A percentile compares a stretch with the other conserved stretches of the same genome.
These are phyloP conservation scores for Lacerta viridis DNA, from an alignment of 2,797 vertebrate species.

Conservation along the genomic window DNA sequence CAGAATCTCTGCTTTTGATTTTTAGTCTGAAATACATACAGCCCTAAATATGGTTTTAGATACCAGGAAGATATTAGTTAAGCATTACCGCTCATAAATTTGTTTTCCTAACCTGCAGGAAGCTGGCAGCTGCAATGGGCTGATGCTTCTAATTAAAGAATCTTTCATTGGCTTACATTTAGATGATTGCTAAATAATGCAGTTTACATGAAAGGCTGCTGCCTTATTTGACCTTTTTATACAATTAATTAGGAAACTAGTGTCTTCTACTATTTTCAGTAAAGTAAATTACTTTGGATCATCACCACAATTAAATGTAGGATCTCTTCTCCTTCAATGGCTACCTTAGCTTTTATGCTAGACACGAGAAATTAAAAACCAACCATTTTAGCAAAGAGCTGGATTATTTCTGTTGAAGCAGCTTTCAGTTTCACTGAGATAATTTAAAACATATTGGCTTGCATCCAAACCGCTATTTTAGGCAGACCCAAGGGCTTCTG, in stretches of 20 bases:
- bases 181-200: neutral
- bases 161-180: slow-evolving; percentile 35
- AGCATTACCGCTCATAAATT: neutral
- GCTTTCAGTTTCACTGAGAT: slow-evolving; percentile 38
- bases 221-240: neutral
- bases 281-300: slow-evolving; percentile 23
- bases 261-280: neutral
- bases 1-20: neutral
- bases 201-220: neutral
- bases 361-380: slow-evolving; percentile 38
- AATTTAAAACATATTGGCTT: slow-evolving; percentile 44
- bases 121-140: neutral
- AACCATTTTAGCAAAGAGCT: slow-evolving; percentile 7
- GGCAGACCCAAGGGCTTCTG: neutral
- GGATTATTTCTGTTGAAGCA: neutral
- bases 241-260: slow-evolving; percentile 34
- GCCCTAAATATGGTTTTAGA: neutral
- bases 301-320: slow-evolving; percentile 6
- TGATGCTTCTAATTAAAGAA: slow-evolving; percentile 1
- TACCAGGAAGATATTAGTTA: neutral
- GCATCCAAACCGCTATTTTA: slow-evolving; percentile 3
- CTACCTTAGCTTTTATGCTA: neutral
- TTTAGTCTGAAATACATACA: neutral
- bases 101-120: neutral
- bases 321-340: neutral